Conservation (phyloP, 1,140 invertebrate genomes). For the Aphelinus atriplicis region DNA sequence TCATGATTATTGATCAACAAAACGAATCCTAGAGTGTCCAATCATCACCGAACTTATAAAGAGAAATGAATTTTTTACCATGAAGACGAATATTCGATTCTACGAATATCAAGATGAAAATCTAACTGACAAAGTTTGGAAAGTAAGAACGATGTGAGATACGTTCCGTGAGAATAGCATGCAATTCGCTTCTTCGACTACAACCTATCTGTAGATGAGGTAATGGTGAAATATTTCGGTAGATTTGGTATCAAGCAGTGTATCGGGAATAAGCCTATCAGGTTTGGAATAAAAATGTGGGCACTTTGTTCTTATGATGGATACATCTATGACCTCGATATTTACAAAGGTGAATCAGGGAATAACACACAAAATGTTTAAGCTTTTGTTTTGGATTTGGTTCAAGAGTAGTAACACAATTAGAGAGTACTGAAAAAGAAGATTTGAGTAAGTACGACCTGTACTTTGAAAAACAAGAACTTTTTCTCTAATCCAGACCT, state of each 20-base stretch:
- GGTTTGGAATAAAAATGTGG: too few relatives aligned
- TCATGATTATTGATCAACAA: too few relatives aligned
- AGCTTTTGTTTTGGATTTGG: too few relatives aligned
- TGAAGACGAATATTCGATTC: slow-evolving; percentile 34
- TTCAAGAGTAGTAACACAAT: slow-evolving; percentile 10
- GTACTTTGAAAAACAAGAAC: slow-evolving; percentile 33
- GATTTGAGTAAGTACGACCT: background rate
- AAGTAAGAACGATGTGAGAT: slow-evolving; percentile 20
- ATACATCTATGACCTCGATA: too few relatives aligned
- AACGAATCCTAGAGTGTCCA: background rate
- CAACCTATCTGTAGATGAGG: slow-evolving; percentile 19
- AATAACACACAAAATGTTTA: too few relatives aligned
- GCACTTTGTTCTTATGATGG: too few relatives aligned
- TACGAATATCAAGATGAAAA: slow-evolving; percentile 29
- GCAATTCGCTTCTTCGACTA: slow-evolving; percentile 29
- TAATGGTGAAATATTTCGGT: too few relatives aligned
- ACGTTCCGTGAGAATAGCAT: slow-evolving; percentile 32
- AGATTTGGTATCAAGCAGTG: too few relatives aligned
- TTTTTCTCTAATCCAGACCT: slow-evolving; percentile 14
- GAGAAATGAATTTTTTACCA: slow-evolving; percentile 34
- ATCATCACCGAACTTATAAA: slow-evolving; percentile 26
- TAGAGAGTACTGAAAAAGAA: background rate
- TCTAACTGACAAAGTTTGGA: too few relatives aligned
- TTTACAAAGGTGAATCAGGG: too few relatives aligned
- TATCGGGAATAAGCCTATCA: too few relatives aligned